Percentiles rank a stretch among this genome's conserved stretches.
phyloP scores from a whole-genome alignment of 2,113 vertebrate species.

The Piprites chloris region DNA sequence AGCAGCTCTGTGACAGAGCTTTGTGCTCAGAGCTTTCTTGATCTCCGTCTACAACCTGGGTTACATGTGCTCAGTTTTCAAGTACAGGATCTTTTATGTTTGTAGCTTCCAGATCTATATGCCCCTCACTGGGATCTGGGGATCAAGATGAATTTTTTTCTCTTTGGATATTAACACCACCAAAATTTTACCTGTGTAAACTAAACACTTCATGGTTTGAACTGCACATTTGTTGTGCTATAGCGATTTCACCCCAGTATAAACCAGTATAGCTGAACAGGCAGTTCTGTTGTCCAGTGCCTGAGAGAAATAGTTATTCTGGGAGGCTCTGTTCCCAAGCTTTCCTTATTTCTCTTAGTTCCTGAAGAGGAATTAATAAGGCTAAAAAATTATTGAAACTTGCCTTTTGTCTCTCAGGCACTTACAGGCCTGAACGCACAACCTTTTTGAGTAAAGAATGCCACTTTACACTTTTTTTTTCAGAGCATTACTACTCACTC shows the following conservation, averaged over 20 bases:
- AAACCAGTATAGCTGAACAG: not conserved
- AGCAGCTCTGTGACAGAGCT: not conserved
- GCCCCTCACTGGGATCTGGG: not conserved
- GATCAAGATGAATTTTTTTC: not conserved
- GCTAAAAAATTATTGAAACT: not conserved
- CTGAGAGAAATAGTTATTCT: not conserved
- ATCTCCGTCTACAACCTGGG: not conserved
- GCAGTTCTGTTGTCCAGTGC: not conserved
- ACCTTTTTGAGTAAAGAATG: not conserved
- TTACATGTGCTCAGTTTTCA: not conserved
- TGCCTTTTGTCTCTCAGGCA: not conserved
- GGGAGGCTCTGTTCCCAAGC: not conserved
- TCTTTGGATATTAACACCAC: not conserved
- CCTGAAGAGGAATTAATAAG: not conserved
- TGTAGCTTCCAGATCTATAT: not conserved
- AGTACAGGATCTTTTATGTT: not conserved
- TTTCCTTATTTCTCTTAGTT: not conserved
- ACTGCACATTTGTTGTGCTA: not conserved
- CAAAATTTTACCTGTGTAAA: not conserved
- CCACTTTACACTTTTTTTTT: not conserved
- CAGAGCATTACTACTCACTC: not conserved
- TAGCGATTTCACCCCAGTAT: not conserved
- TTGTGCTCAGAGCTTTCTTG: not conserved
- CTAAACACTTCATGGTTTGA: not conserved
- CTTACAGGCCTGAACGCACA: not conserved